Evolutionary conservation across 2,888 invertebrate species (phyloP).

Genomic region (Kuschelorhynchus macadamiae): DNA sequence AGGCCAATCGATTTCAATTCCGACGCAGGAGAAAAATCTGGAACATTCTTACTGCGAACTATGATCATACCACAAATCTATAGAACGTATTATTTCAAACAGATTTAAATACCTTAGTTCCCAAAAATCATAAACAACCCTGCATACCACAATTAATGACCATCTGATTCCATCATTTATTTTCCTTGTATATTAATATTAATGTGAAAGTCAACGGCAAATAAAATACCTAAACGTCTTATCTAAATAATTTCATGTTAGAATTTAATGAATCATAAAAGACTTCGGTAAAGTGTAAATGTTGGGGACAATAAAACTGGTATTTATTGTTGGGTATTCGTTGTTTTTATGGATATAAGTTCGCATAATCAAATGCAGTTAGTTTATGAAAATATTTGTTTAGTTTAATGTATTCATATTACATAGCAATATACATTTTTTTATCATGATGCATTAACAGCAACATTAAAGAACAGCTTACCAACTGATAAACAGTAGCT

Average conservation of each 20-base stretch:
- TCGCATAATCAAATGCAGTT: conserved; percentile 26
- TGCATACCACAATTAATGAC: conserved; percentile 11
- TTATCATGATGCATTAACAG: neutral
- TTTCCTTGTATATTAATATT: conserved; percentile 28
- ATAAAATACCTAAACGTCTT: conserved; percentile 46
- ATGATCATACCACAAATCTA: no score
- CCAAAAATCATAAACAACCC: conserved; percentile 1
- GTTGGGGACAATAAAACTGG: conserved; percentile 39
- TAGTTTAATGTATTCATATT: conserved; percentile 17
- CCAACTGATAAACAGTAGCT: no score
- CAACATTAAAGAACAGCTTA: neutral
- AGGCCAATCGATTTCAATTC: no score
- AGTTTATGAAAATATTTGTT: conserved; percentile 15
- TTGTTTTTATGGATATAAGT: conserved; percentile 30
- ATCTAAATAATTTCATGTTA: conserved; percentile 48
- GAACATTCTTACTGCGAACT: no score
- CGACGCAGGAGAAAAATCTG: no score
- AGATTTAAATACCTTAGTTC: no score
- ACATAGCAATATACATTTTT: neutral
- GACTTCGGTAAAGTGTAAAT: conserved; percentile 46
- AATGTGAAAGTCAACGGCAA: conserved; percentile 29
- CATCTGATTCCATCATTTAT: conserved; percentile 17
- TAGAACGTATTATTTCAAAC: no score
- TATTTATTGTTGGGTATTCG: conserved; percentile 41
- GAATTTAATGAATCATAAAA: conserved; percentile 49